Base-by-base conservation (phyloP, 2,888 invertebrate species). In the Mermis nigrescens region DNA sequence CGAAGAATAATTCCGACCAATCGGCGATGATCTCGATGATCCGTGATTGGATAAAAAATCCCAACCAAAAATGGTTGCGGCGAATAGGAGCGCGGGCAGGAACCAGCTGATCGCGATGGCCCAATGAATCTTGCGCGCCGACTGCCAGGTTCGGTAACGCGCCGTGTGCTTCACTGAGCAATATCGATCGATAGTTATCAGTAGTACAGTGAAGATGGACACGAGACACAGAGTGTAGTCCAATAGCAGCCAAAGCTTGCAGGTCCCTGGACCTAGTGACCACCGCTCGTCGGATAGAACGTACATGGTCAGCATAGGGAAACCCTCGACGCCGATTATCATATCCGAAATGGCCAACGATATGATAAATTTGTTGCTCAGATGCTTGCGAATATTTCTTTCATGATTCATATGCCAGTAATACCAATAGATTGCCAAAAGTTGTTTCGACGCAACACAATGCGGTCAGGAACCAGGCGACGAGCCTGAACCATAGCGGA, bases 11-110 rank as follows among this genome's bases (percentile, higher is more conserved):
- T n/a, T n/a, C n/a, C n/a, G n/a, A n/a, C 86, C 86, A 19, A 86
- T 85, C 66, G 82, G 77, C n/a, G n/a, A n/a, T n/a, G n/a, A n/a
- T n/a, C n/a, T n/a, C 58, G 92, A 79, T 67, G 91, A 88, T 62
- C 92, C 79, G 15, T 60, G 58, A 1, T 64, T 67, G 7, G 67
- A 66, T 62, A 71, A 65, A 26, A 64, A 61, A 38, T 66, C 64
- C 71, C 71, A 71, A 1, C 69, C 69, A 57, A 69, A 69, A 55
- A 71, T 71, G 68, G 70, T 71, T 32, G 69, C 64, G 52, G 70
- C 69, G 60, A 71, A 71, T 31, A 72, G 65, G 52, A 66, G 57
- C 45, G 67, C 66, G 1, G 71, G 70, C 46, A 71, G 51, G 3
- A 70, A 46, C 71, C 71, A 71, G 1, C 69, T 69, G 56, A 68